Base-by-base conservation (phyloP, 2,888 invertebrate species). In the Acanthosepion esculentum region DNA sequence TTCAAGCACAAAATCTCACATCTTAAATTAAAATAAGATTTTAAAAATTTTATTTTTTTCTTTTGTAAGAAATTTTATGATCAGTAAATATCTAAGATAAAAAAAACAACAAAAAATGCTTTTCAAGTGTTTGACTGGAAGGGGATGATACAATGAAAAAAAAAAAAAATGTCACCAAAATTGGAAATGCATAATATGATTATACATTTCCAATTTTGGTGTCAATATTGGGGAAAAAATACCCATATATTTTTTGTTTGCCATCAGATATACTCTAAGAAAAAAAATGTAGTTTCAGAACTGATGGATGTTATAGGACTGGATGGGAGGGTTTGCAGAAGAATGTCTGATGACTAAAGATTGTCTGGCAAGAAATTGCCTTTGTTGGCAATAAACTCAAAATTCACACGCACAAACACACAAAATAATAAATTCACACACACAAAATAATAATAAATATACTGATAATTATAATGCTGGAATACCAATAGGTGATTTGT, bases 341-440 rank as follows among this genome's bases (percentile, higher is more conserved):
- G 5, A 18, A n/a, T 78, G 10, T 8, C 10, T n/a, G n/a, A 78
- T n/a, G 78, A 78, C n/a, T 33, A 78, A 78, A 78, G 78, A 78
- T 78, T 78, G 78, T 78, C 78, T 78, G 78, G 78, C 78, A 78
- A n/a, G n/a, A 78, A n/a, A 78, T 78, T 78, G n/a, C 78, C 78
- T 78, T 33, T 12, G n/a, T 78, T 78, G 78, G 78, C 78, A 78
- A 78, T 78, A 78, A 78, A 59, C 23, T 78, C 3, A 78, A 78
- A 78, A 78, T 78, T 8, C 8, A 78, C 8, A 78, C n/a, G n/a
- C 10, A 78, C 29, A 78, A 4, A 78, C 78, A 78, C 41, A 41
- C 41, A 12, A n/a, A n/a, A 78, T 78, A n/a, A 78, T 29, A n/a
- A 41, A 41, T 3, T 41, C 41, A 3, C 41, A 3, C 41, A 2